Conservation (phyloP, 2,113 vertebrate genomes). For the Phylloscopus trochiloides region DNA sequence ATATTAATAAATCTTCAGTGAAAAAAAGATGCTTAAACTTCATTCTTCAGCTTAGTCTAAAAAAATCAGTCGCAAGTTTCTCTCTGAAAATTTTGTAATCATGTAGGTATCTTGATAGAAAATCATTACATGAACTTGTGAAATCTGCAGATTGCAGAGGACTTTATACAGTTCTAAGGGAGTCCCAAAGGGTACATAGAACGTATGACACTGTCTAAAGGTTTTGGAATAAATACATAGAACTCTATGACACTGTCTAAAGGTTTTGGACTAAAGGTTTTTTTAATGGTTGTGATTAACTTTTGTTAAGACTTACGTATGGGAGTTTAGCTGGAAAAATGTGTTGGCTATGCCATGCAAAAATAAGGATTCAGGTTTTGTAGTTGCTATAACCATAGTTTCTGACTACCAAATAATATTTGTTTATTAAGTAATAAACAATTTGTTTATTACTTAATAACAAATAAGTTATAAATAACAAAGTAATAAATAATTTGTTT, state of each 20-base stretch:
- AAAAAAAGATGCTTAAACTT: not conserved
- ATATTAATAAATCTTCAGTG: not conserved
- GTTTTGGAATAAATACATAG: not conserved
- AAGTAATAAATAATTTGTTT: no score
- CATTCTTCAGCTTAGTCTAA: not conserved
- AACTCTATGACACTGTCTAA: not conserved
- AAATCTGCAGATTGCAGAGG: not conserved
- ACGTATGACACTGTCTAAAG: not conserved
- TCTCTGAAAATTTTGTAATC: not conserved
- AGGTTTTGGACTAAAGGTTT: not conserved
- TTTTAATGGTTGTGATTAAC: not conserved
- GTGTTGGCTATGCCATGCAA: fast-evolving
- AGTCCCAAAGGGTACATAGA: not conserved
- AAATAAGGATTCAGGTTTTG: not conserved
- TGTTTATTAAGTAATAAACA: no score
- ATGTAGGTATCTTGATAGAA: not conserved
- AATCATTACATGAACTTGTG: not conserved
- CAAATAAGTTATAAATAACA: no score
- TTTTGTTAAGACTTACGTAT: not conserved
- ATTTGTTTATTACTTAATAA: no score
- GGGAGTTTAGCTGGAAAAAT: not conserved
- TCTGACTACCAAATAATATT: not conserved
- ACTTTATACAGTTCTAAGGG: not conserved
- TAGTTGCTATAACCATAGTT: not conserved
- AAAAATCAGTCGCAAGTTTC: not conserved